Base-by-base conservation (phyloP, 2,797 vertebrate genomes). In the Notamacropus eugenii region DNA sequence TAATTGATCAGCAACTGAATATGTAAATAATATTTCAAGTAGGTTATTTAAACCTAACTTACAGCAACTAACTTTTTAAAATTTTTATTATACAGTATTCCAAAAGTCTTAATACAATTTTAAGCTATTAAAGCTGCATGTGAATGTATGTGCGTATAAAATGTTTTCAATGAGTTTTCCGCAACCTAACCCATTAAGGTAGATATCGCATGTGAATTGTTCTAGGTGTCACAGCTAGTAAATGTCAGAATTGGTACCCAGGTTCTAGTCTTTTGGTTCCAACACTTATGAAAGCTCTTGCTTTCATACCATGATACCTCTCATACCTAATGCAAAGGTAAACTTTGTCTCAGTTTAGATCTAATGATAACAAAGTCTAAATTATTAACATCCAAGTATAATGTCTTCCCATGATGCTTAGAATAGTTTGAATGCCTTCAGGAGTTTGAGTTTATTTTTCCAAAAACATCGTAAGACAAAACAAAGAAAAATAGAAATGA, bases 291-390 rank as follows among this genome's bases (percentile, higher is more conserved):
- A 87, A 46, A 87, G 24, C 16, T 50, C 3, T 50, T 87, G 40
- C 74, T 82, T 12, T 87, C 40, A 87, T 50, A 50, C 22, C 24
- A 50, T 11, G 22, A 28, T 46, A 8, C 22, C 24, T 82, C 67
- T 82, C 67, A 46, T 82, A 46, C n/a, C 92, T 54, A 67, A 40
- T 91, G 54, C n/a, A 54, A 92, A 94, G 50, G 93, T 92, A 46
- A 93, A 0, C 67, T 40, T 90, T 54, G 19, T 40, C 31, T 90
- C n/a, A 82, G 67, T 46, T 82, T 24, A 91, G 9, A 92, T 97
- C 1, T 57, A 91, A 50, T n/a, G 91, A 91, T 90, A 91, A 40
- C 29, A 92, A 87, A 93, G 87, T 94, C n/a, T 95, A 90, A 92
- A 34, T 67, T 94, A 94, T 62, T 19, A 62, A 28, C 67, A 24